These are phyloP conservation scores for Bagarius yarrelli DNA, from an alignment of 2,113 vertebrate species.

Conservation along the genomic window DNA sequence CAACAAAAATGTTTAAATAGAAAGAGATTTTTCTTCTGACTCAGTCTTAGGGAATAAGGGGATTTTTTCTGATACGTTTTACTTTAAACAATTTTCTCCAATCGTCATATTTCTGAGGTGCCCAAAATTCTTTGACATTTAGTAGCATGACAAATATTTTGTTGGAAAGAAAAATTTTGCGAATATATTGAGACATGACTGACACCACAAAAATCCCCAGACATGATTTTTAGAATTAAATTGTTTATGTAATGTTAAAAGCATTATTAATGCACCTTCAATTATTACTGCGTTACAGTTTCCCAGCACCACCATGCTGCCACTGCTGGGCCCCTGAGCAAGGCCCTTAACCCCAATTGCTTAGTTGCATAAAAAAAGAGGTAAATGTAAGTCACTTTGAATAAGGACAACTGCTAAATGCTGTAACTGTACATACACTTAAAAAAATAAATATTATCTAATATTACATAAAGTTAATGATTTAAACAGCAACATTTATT, in stretches of 20 bases:
- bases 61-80: background rate
- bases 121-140: constrained; percentile 38
- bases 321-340: too few relatives aligned
- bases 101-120: constrained; percentile 9
- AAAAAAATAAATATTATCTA: too few relatives aligned
- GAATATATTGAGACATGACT: background rate
- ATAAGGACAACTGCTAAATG: too few relatives aligned
- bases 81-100: constrained; percentile 24
- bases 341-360: too few relatives aligned
- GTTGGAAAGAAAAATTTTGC: background rate
- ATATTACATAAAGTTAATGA: too few relatives aligned
- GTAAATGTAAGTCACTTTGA: too few relatives aligned
- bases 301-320: too few relatives aligned
- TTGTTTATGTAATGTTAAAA: background rate
- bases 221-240: background rate
- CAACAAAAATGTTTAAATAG: constrained; percentile 30
- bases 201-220: background rate
- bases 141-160: constrained; percentile 21
- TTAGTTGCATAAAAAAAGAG: too few relatives aligned
- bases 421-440: too few relatives aligned
- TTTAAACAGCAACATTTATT: too few relatives aligned
- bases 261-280: background rate
- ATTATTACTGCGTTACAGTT: background rate
- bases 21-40: constrained; percentile 27
- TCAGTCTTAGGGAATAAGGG: constrained; percentile 13